Base-by-base conservation (phyloP, 2,888 invertebrate genomes). In the Dione vanillae region DNA sequence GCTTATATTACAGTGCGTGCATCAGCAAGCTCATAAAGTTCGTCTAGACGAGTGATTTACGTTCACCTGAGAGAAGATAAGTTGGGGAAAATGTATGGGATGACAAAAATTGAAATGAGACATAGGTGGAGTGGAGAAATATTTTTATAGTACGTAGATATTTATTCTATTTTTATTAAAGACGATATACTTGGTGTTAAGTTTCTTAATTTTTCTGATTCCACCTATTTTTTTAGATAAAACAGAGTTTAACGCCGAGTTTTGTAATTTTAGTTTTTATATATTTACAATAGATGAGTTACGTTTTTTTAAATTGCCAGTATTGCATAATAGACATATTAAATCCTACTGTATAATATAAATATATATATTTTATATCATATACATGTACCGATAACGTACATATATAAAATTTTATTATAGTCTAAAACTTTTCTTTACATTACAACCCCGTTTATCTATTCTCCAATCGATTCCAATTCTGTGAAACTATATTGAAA, bases 41-140 rank as follows among this genome's bases (percentile, higher is more conserved):
- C 80, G 91, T 91, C 91, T 91, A 90, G 91, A 90, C 91, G 74
- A 80, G 83, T 89, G 88, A 91, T 90, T 90, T 91, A 91, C 83
- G 86, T 80, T 78, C 86, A 91, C 91, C 90, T 91, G 90, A 71
- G 78, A 78, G 79, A 74, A 74, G 77, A 72, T 77, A 76, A 71
- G 71, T 66, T 64, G 74, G 74, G 72, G 74, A 79, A 79, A 78
- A 81, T 78, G 78, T 77, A 74, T 77, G 45, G 69, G 69, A 69
- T 41, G 69, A 69, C 66, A 67, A 65, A 70, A 72, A 70, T 72
- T 73, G n/a, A 45, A 61, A 61, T 45, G 16, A 56, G 11, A 35
- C 10, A 43, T 1, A 58, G 12, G 41, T 35, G 35, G n/a, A 54
- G 37, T 54, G 16, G 54, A 5, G 9, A 3, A 5, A 27, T 27